Base-by-base conservation (phyloP, 2,888 invertebrate species). In the Caenorhabditis uteleia region DNA sequence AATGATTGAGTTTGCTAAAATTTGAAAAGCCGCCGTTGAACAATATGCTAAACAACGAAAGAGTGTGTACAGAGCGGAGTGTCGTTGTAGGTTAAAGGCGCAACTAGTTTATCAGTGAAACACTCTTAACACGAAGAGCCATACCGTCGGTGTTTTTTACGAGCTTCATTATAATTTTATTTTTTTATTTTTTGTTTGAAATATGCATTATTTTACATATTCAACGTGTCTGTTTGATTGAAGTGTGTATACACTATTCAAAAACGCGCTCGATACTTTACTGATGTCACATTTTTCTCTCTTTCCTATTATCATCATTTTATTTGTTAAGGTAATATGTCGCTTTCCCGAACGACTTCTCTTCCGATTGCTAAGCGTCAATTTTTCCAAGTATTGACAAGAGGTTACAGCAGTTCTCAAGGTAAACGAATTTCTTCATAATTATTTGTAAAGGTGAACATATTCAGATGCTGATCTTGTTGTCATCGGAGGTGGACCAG, bases 401-500 rank as follows among this genome's bases (percentile, higher is more conserved):
- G 75, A 26, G 47, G 49, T 34, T 75, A 70, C 54, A 70, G 68
- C 57, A 51, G 53, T 12, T 46, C 55, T 36, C 62, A 66, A 51
- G 74, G 74, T 68, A 45, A 14, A 46, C 34, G 12, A 31, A 18
- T 12, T 25, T 46, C 38, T 38, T 26, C 26, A 46, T 16, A 25
- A 45, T 38, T 29, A 25, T 10, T 6, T 14, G n/a, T n/a, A n/a
- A n/a, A n/a, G n/a, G n/a, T n/a, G n/a, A 34, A 16, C 5, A 6
- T 34, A 55, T 44, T 64, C 89, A 83, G 92, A 93, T 79, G 91
- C 91, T 23, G 98, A 98, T 85, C 83, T 98, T 74, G 94, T 95
- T 40, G 95, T 98, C 4, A 95, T 99, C 81, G 98, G 98, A 29
- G 90, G 93, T 43, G 98, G 98, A 58, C 98, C 98, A 73, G 98